Evolutionary conservation across 1,140 invertebrate genomes (phyloP).

Genomic region (Adelges cooleyi): DNA sequence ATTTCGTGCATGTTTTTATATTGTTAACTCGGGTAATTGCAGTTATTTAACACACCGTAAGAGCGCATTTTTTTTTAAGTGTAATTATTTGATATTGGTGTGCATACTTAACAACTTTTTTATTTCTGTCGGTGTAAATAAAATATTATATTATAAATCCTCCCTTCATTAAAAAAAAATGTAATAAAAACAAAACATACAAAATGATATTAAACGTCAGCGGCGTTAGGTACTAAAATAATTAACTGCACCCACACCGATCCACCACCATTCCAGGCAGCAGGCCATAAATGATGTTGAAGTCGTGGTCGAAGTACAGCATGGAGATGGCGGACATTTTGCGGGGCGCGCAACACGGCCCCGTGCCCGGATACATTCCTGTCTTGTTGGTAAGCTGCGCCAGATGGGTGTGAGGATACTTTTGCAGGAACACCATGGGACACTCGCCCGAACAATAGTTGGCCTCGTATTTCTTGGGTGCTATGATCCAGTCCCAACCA

Average conservation of each 20-base stretch:
- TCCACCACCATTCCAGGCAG: slow-evolving; percentile 89
- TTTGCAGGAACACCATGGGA: slow-evolving; percentile 50
- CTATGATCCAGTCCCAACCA: slow-evolving; percentile 97
- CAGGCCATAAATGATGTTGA: slow-evolving; percentile 76
- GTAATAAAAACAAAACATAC: too few relatives aligned
- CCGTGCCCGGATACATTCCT: slow-evolving; percentile 56
- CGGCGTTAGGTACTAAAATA: neutral
- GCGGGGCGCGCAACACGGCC: slow-evolving; percentile 80
- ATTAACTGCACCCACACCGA: slow-evolving; percentile 78
- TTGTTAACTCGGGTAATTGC: too few relatives aligned
- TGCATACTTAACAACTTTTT: too few relatives aligned
- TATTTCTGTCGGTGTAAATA: too few relatives aligned
- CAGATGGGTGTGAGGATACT: slow-evolving; percentile 84
- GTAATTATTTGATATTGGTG: too few relatives aligned
- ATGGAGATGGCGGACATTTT: slow-evolving; percentile 82
- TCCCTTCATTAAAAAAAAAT: too few relatives aligned
- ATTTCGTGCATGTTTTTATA: too few relatives aligned
- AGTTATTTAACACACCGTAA: too few relatives aligned
- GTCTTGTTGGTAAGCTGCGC: slow-evolving; percentile 50
- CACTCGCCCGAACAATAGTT: slow-evolving; percentile 95
- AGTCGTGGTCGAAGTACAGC: slow-evolving; percentile 81
- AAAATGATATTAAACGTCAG: too few relatives aligned
- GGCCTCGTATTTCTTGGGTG: slow-evolving; percentile 87
- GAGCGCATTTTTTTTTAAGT: too few relatives aligned
- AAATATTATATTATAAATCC: too few relatives aligned